Base-by-base conservation (phyloP, 1,140 invertebrate genomes). In the Cotesia chilonis region DNA sequence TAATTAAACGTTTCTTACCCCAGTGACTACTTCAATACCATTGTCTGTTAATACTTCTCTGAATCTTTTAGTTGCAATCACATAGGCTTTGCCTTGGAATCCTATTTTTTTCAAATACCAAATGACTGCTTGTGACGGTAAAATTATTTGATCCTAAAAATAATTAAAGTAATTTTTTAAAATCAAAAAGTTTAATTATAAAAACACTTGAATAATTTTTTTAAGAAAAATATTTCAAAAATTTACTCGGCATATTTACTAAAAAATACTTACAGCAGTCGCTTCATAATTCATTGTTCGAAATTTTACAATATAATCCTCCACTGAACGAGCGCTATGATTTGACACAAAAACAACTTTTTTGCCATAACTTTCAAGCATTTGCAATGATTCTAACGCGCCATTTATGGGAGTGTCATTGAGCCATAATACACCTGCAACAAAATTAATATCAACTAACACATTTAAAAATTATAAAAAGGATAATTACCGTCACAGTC, bases 321-420 rank as follows among this genome's bases (percentile, higher is more conserved):
- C 77, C 65, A 81, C 51, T 0, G 74, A 80, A 35, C 85, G 71
- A 1, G 87, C 79, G 70, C 87, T 89, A 79, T 95, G 95, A 79
- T 95, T 95, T 1, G 93, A 92, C 0, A 94, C 88, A 72, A 91
- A 91, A 68, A 91, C 88, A 0, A 94, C 81, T 61, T 87, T 88
- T 81, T 95, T 95, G 1, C 92, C 92, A 60, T 90, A 77, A 4
- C 86, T 75, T 71, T 88, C 82, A 41, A 94, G 87, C 35, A 84
- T 81, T 10, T 79, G 78, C 55, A 91, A 83, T 28, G 88, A 87
- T 3, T 89, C 85, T 0, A 86, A 79, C 1, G 88, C 87, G 1
- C 88, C 88, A 3, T 87, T 83, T 0, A 92, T 81, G 1, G 84
- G 78, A 0, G 76, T 70, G 51, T 77, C 74, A 2, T 78, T 78